Conservation (phyloP, 2,888 invertebrate genomes). For the Cosmia trapezina region DNA sequence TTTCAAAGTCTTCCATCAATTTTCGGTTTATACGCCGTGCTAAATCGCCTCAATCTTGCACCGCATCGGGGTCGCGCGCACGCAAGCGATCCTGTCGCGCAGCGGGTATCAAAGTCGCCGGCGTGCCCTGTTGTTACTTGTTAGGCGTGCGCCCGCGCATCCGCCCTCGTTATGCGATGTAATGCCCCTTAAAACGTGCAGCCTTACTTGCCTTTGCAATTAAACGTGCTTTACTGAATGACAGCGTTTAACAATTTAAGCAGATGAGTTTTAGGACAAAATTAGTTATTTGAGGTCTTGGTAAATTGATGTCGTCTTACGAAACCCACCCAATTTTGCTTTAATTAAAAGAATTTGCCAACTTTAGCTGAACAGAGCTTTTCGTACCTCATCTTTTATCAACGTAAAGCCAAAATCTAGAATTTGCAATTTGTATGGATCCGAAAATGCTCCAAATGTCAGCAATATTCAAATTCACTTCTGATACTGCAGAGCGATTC, state of each 20-base stretch:
- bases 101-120: constrained; percentile 85
- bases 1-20: constrained; percentile 8
- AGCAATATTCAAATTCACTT: neutral
- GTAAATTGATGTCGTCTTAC: constrained; percentile 3
- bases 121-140: constrained; percentile 77
- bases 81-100: constrained; percentile 84
- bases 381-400: neutral
- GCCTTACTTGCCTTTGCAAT: constrained; percentile 62
- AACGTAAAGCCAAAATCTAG: too few species aligned
- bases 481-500: too few species aligned
- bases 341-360: neutral
- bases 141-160: constrained; percentile 74
- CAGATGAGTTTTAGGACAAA: constrained; percentile 33
- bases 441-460: neutral
- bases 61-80: constrained; percentile 74
- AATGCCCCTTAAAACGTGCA: constrained; percentile 61
- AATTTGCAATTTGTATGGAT: neutral
- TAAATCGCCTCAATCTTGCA: constrained; percentile 70
- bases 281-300: constrained; percentile 4
- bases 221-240: constrained; percentile 61
- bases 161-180: constrained; percentile 73
- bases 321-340: neutral
- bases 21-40: constrained; percentile 34
- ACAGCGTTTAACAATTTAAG: constrained; percentile 46
- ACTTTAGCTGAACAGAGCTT: neutral